Evolutionary conservation across 1,140 invertebrate species (phyloP), one percentile per base, ranked within the genome.

Genomic region (Megalonaias nervosa): DNA sequence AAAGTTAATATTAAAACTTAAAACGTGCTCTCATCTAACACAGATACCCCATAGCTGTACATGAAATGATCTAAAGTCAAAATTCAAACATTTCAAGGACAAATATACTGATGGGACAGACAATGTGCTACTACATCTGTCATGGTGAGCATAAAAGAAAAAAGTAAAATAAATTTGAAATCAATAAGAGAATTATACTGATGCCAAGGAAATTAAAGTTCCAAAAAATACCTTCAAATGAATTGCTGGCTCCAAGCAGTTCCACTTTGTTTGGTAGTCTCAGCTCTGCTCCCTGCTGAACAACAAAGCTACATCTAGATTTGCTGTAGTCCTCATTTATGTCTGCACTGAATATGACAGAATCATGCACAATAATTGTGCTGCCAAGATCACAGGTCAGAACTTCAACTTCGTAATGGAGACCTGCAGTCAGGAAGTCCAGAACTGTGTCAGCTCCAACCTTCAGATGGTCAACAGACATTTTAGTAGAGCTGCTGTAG

Each of bases 281-380:
- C 1, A 83, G 71, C 67, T 87, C 86, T 48, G 80, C 86, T 26
- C 76, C 38, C 71, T 84, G 81, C 16, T 74, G 77, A 19, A 87
- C 68, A 58, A 84, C 72, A 65, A 87, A 79, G 68, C 86, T 87
- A 77, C 86, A 87, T 15, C 71, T 77, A 11, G 86, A 71, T 14
- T 80, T 77, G 38, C 79, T 86, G 65, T 83, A 82, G 2, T 75
- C 71, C 70, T 82, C 75, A n/a, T 81, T 80, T 57, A 73, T 59
- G 69, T 86, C 86, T 17, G 83, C 84, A 66, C 78, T 85, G 71
- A 87, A 85, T 26, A 82, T 75, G 16, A 84, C 81, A 64, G 81
- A 48, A 65, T 87, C 81, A 26, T 82, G 69, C 17, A 86, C 71
- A 48, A 66, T 67, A 14, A 85, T 65, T n/a, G 71, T 79, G 61